A percentile compares a stretch with the other conserved stretches of the same genome.
phyloP scores from a whole-genome alignment of 1,140 invertebrate genomes.

The Heliothis virescens region DNA sequence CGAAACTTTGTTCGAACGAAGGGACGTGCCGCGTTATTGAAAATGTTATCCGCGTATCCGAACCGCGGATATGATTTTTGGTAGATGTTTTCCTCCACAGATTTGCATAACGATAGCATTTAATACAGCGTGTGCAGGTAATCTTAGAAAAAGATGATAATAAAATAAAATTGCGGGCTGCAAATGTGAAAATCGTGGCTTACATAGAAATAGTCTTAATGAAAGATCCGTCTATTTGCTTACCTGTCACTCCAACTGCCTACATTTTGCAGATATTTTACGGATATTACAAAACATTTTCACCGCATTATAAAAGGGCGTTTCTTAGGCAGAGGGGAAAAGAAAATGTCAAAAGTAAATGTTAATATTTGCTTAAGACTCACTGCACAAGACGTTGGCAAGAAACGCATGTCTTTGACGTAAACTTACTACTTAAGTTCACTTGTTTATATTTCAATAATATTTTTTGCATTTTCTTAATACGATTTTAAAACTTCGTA shows the following conservation, averaged over 20 bases:
- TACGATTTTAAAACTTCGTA: background rate
- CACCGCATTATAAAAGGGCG: background rate
- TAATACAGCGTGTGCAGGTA: background rate
- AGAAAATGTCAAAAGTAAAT: conserved; percentile 63
- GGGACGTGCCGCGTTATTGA: conserved; percentile 41
- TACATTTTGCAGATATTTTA: background rate
- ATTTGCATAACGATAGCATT: background rate
- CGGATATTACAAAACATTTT: background rate
- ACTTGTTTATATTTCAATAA: conserved; percentile 4
- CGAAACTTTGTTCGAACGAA: conserved; percentile 57
- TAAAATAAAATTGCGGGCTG: too few relatives aligned
- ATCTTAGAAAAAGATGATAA: too few relatives aligned
- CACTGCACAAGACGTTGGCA: conserved; percentile 43
- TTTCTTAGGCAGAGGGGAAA: conserved; percentile 28
- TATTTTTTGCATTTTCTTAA: background rate
- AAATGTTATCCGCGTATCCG: conserved; percentile 19
- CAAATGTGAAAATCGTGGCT: too few relatives aligned
- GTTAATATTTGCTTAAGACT: conserved; percentile 72
- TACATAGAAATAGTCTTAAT: too few relatives aligned
- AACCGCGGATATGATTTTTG: conserved; percentile 14
- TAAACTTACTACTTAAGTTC: conserved; percentile 39
- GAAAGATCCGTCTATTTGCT: too few relatives aligned
- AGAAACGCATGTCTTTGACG: conserved; percentile 42
- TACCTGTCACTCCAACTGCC: background rate
- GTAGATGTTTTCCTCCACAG: conserved; percentile 7